Conservation (phyloP, 2,113 vertebrate species). For the Ciconia maguari region DNA sequence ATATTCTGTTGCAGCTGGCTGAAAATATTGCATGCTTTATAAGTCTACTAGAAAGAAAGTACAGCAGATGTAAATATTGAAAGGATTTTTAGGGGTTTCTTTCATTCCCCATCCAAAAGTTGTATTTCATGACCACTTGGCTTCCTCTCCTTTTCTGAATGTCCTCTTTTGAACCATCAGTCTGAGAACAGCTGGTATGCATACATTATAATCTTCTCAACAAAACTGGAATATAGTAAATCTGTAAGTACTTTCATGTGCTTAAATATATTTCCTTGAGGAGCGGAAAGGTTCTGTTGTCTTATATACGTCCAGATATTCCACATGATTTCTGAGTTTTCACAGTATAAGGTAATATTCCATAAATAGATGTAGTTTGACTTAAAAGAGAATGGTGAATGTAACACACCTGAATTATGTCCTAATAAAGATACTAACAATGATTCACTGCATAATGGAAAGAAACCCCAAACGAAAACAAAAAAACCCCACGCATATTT, state of each 20-base stretch:
- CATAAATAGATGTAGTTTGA: neutral
- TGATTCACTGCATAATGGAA: neutral
- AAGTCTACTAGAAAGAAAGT: neutral
- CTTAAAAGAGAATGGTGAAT: neutral
- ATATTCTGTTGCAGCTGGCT: neutral
- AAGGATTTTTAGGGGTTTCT: neutral
- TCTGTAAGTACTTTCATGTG: neutral
- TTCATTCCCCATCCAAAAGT: neutral
- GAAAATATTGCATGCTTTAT: neutral
- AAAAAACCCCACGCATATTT: neutral
- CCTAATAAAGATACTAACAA: neutral
- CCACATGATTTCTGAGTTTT: neutral
- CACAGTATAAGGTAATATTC: neutral
- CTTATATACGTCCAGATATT: neutral
- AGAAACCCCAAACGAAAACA: neutral
- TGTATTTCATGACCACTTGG: neutral
- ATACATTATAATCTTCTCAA: neutral
- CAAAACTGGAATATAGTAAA: neutral
- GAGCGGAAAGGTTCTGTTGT: neutral
- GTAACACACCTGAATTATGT: neutral
- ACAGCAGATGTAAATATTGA: neutral
- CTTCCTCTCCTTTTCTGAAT: neutral
- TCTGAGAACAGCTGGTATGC: neutral
- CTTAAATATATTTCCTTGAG: neutral
- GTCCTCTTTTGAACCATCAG: neutral